Evolutionary conservation across 2,888 invertebrate genomes (phyloP).

Genomic region (Galeruca laticollis): DNA sequence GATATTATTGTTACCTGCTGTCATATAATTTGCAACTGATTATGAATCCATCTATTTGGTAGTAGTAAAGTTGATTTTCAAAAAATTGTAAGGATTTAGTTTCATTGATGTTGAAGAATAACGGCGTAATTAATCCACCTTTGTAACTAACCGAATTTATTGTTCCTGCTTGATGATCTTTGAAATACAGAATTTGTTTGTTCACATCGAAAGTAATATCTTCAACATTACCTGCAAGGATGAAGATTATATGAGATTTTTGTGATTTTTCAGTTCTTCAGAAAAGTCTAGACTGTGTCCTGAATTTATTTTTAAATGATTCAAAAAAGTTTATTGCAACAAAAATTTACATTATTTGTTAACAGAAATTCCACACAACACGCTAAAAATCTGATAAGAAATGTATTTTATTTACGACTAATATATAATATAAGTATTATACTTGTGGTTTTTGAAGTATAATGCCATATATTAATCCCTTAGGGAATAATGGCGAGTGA

Average conservation of each 20-base stretch:
- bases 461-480: too few relatives aligned
- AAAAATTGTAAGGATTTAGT: conserved; percentile 79
- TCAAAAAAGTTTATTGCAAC: too few relatives aligned
- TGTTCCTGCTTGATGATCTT: conserved; percentile 73
- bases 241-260: background rate
- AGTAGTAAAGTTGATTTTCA: conserved; percentile 83
- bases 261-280: too few relatives aligned
- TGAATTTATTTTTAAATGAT: too few relatives aligned
- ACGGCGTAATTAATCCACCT: conserved; percentile 64
- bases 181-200: conserved; percentile 79
- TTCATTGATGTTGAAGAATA: conserved; percentile 67
- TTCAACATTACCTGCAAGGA: conserved; percentile 61
- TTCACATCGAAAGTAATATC: conserved; percentile 69
- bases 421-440: too few relatives aligned
- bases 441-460: too few relatives aligned
- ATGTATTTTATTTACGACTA: too few relatives aligned
- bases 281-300: too few relatives aligned
- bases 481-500: too few relatives aligned
- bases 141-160: conserved; percentile 66
- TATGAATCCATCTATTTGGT: conserved; percentile 70
- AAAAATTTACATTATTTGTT: too few relatives aligned
- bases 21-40: conserved; percentile 73
- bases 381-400: too few relatives aligned
- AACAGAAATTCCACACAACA: too few relatives aligned
- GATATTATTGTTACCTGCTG: background rate